phyloP scores from a whole-genome alignment of 2,888 invertebrate species.

The Cheilosia vernalis region DNA sequence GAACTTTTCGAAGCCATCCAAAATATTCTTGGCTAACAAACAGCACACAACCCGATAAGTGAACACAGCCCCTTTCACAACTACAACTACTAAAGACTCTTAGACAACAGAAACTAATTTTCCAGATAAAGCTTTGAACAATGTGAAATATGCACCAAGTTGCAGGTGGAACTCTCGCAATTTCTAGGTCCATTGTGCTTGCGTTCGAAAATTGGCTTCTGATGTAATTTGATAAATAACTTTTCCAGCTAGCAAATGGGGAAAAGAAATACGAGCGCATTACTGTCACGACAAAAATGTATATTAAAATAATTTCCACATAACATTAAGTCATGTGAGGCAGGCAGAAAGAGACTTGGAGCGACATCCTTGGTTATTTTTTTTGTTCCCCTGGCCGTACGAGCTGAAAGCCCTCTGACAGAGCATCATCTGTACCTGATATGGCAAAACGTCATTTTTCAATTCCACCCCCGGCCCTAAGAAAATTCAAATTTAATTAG shows the following conservation, averaged over 20 bases:
- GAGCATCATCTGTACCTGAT: conserved; percentile 59
- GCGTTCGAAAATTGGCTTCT: conserved; percentile 45
- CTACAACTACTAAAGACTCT: conserved; percentile 41
- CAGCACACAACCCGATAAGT: background rate
- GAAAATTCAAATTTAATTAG: conserved; percentile 68
- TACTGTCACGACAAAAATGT: conserved; percentile 38
- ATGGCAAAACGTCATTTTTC: conserved; percentile 69
- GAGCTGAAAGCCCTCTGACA: conserved; percentile 32
- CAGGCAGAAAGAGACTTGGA: background rate
- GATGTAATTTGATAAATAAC: conserved; percentile 59
- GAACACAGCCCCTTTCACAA: conserved; percentile 26
- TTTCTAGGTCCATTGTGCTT: background rate
- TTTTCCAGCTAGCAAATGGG: conserved; percentile 53
- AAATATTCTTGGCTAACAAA: conserved; percentile 22
- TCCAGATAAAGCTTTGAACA: conserved; percentile 49
- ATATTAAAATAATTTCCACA: conserved; percentile 70
- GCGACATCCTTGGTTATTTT: conserved; percentile 1
- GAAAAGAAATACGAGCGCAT: conserved; percentile 27
- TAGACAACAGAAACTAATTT: conserved; percentile 35
- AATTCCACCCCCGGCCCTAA: conserved; percentile 35
- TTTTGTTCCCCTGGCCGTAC: background rate
- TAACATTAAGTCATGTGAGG: conserved; percentile 56
- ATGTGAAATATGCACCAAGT: conserved; percentile 55
- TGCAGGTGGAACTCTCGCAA: conserved; percentile 46
- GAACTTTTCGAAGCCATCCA: conserved; percentile 37